These are phyloP conservation scores for Choristoneura fumiferana DNA, from an alignment of 1,140 invertebrate species.

Conservation along the genomic window DNA sequence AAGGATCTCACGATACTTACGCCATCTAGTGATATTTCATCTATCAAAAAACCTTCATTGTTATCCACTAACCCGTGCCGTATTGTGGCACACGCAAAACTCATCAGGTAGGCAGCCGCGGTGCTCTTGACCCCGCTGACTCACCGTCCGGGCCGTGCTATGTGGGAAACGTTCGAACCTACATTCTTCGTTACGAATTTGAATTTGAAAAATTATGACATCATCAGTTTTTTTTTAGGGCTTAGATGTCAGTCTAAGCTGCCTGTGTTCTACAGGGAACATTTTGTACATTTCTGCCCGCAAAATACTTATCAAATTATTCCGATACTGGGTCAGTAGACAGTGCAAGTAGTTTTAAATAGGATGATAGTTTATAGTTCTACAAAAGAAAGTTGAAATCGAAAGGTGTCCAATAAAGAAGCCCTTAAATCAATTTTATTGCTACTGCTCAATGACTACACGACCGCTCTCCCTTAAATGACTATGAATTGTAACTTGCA, in stretches of 20 bases:
- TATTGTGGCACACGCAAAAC: constrained; percentile 53
- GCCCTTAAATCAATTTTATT: constrained; percentile 52
- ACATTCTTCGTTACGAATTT: constrained; percentile 1
- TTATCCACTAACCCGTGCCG: constrained; percentile 14
- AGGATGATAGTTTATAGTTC: neutral
- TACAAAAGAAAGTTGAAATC: constrained; percentile 52
- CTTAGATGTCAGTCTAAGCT: no score
- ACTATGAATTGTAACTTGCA: constrained; percentile 20
- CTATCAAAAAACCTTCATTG: no score
- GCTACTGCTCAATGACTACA: constrained; percentile 20
- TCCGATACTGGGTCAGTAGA: no score
- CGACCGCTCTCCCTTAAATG: constrained; percentile 38
- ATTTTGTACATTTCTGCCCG: no score
- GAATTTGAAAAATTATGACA: constrained; percentile 5
- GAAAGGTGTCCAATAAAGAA: constrained; percentile 49
- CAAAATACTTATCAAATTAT: no score
- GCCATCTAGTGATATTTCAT: no score
- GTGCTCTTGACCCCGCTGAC: constrained; percentile 64
- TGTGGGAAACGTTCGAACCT: constrained; percentile 34
- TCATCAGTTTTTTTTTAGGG: neutral
- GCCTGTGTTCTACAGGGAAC: no score
- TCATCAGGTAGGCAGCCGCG: constrained; percentile 55
- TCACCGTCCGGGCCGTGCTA: constrained; percentile 38
- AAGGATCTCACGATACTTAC: no score
- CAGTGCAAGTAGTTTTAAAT: no score